Evolutionary conservation across 2,113 vertebrate genomes (phyloP), one percentile per base, ranked within the genome.

Genomic region (Pedetes capensis): DNA sequence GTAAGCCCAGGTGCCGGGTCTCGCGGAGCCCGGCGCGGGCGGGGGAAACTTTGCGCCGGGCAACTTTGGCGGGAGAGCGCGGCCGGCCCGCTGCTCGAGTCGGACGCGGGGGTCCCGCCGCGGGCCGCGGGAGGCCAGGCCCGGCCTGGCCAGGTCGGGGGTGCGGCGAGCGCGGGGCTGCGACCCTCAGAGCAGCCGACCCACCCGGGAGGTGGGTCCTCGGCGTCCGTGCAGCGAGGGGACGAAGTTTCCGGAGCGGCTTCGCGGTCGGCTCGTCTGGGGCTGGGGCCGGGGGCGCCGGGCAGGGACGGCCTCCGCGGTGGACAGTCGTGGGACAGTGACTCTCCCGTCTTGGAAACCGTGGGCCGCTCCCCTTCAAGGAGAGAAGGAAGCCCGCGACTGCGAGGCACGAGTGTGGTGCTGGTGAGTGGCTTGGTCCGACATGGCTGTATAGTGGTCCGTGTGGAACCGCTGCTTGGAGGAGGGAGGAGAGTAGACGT

Each of bases 31-130:
- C 9, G 81, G 51, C 16, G 53, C n/a, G n/a, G n/a, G n/a, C n/a
- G 49, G 10, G 3, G 95, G 55, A n/a, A 92, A 97, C 93, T 97
- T 96, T n/a, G 68, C 86, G n/a, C 3, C 12, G 22, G 53, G 53
- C 88, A 59, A 80, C 80, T 93, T 69, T 6, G 82, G 94, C 66
- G 27, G 10, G 42, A 12, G 47, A n/a, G n/a, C n/a, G n/a, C n/a
- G n/a, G n/a, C n/a, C n/a, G n/a, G n/a, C n/a, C n/a, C n/a, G n/a
- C n/a, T n/a, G n/a, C n/a, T n/a, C n/a, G n/a, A n/a, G n/a, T n/a
- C n/a, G n/a, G n/a, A n/a, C n/a, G n/a, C n/a, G n/a, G n/a, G n/a
- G n/a, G n/a, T n/a, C n/a, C n/a, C n/a, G n/a, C n/a, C n/a, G n/a
- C n/a, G n/a, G n/a, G n/a, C n/a, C n/a, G n/a, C n/a, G n/a, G n/a